These are phyloP conservation scores for Polyergus mexicanus DNA, from an alignment of 1,140 invertebrate species.

Conservation along the genomic window DNA sequence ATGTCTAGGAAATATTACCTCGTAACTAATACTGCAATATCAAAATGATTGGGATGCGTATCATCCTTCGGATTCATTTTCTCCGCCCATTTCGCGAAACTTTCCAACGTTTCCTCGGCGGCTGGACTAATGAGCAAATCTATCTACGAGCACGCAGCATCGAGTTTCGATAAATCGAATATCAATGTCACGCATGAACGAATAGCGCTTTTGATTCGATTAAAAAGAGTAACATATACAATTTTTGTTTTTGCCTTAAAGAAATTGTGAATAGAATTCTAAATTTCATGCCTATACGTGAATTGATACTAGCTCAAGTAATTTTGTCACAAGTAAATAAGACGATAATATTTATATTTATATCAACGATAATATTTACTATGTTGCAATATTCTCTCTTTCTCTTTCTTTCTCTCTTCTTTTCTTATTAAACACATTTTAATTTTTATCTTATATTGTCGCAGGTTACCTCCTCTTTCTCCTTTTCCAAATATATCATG, in stretches of 20 bases:
- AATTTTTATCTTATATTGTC: not conserved
- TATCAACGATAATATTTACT: not conserved
- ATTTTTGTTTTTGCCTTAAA: not conserved
- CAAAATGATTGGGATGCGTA: conserved; percentile 91
- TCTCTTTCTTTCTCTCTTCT: not conserved
- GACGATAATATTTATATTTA: not conserved
- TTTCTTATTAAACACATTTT: not conserved
- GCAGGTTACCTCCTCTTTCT: conserved; percentile 84
- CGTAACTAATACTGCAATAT: conserved; percentile 91
- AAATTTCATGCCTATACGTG: not conserved
- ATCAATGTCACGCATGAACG: not conserved
- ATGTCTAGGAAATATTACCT: conserved; percentile 85
- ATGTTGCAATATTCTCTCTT: not conserved
- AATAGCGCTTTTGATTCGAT: not conserved
- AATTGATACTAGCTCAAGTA: not conserved
- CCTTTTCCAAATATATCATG: conserved; percentile 87
- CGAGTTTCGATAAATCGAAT: conserved; percentile 12
- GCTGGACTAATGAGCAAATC: conserved; percentile 87
- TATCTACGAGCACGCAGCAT: conserved; percentile 76
- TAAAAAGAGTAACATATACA: not conserved
- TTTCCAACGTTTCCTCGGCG: conserved; percentile 89
- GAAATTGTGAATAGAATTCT: not conserved
- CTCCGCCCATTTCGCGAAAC: conserved; percentile 91
- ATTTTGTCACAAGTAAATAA: conserved; percentile 8
- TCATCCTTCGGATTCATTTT: conserved; percentile 89